These are phyloP conservation scores for Eustalomyia histrio DNA, from an alignment of 2,888 invertebrate species.

Conservation along the genomic window DNA sequence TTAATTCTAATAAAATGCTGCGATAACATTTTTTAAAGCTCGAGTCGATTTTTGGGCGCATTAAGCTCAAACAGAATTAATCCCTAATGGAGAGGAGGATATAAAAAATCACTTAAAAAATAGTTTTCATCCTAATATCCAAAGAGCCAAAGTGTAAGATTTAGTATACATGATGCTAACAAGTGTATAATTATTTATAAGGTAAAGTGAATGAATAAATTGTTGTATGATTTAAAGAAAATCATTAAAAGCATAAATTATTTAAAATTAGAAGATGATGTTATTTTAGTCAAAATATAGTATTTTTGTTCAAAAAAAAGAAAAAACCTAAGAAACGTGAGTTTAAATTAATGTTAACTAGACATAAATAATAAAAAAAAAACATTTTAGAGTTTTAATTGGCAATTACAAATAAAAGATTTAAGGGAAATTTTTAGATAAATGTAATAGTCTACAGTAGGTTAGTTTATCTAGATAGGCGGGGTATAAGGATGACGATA, in stretches of 20 bases:
- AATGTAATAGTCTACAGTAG: no score
- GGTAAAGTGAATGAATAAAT: slow-evolving; percentile 59
- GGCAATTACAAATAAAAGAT: neutral
- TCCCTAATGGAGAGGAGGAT: no score
- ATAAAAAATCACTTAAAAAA: no score
- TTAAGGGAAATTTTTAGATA: neutral
- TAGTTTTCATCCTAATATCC: no score
- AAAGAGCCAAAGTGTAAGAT: slow-evolving; percentile 42
- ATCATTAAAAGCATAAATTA: slow-evolving; percentile 60
- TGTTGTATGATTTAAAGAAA: slow-evolving; percentile 64
- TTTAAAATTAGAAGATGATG: slow-evolving; percentile 58
- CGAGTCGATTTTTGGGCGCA: no score
- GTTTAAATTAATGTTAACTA: neutral
- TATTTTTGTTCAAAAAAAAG: neutral
- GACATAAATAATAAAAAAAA: neutral
- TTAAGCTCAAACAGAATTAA: no score
- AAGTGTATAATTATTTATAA: slow-evolving; percentile 64
- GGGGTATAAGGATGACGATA: no score
- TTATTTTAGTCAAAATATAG: slow-evolving; percentile 23
- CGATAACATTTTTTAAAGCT: no score
- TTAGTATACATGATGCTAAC: slow-evolving; percentile 61
- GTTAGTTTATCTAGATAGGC: no score
- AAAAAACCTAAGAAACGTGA: neutral
- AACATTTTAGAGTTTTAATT: neutral
- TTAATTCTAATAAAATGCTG: no score